A percentile compares a stretch with the other conserved stretches of the same genome.
These are phyloP conservation scores for Pheosia tremula DNA, from an alignment of 2,888 invertebrate genomes.

Conservation along the genomic window DNA sequence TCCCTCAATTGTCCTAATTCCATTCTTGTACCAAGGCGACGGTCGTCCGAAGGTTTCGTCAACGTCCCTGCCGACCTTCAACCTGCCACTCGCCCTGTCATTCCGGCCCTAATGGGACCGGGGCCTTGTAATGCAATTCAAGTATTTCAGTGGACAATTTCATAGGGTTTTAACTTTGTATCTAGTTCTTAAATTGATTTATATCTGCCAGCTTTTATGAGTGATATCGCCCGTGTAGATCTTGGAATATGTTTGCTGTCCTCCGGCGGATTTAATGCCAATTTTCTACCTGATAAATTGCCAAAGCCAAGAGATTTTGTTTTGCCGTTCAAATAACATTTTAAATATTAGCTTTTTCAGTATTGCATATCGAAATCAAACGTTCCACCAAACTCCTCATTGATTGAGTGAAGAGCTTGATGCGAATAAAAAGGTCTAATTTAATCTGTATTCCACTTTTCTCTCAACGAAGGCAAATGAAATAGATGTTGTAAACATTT, in stretches of 20 bases:
- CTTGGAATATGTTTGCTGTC: too few relatives aligned
- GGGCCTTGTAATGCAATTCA: slow-evolving; percentile 24
- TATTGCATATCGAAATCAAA: too few relatives aligned
- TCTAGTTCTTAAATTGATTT: background rate
- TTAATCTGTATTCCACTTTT: slow-evolving; percentile 28
- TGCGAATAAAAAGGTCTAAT: slow-evolving; percentile 37
- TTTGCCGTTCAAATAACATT: too few relatives aligned
- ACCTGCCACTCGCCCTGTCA: slow-evolving; percentile 30
- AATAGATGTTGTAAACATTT: slow-evolving; percentile 32
- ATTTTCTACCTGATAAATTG: too few relatives aligned
- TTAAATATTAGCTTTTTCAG: too few relatives aligned
- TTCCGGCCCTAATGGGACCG: slow-evolving; percentile 25
- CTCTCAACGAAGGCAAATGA: slow-evolving; percentile 24
- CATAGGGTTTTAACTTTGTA: background rate
- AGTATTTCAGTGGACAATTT: slow-evolving; percentile 17
- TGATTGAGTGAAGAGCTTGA: slow-evolving; percentile 26
- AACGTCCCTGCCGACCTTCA: slow-evolving; percentile 30
- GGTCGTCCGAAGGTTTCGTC: slow-evolving; percentile 12
- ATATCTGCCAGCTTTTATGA: background rate
- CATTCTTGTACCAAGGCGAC: slow-evolving; percentile 7
- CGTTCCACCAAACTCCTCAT: slow-evolving; percentile 20
- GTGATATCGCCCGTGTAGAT: background rate
- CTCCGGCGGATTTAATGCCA: too few relatives aligned
- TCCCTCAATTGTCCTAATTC: background rate
- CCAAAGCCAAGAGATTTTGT: too few relatives aligned